Evolutionary conservation across 2,797 vertebrate genomes (phyloP), one percentile per base, ranked within the genome.

Genomic region (Orestias chungarensis): DNA sequence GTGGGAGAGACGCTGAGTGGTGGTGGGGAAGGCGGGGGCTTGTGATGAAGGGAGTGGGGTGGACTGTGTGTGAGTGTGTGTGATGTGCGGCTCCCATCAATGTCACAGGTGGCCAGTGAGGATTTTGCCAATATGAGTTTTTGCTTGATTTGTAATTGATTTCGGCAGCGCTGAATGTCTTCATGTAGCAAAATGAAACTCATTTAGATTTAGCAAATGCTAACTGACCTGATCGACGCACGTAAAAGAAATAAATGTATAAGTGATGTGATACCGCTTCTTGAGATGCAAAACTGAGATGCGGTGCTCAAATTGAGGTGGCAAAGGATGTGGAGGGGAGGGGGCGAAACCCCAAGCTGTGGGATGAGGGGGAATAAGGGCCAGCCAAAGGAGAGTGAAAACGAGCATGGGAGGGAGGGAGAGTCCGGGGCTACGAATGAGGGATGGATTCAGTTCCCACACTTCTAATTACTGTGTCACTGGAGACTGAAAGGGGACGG

Each of bases 381-480:
- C 27, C 55, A 86, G 77, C 46, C n/a, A 86, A 64, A 86, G 78
- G 76, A 84, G 81, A 83, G 76, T 23, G 12, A 20, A 54, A 74
- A 76, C 43, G 44, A 71, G 72, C 66, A 57, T 43, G 82, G 82
- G 86, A 82, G 84, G 85, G 73, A 64, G 84, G 82, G 86, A 84
- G 84, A 84, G 84, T 82, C 81, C 71, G 76, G 86, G 92, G 87
- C 80, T 93, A 87, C 68, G 76, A 93, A 90, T 90, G 90, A 89
- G 76, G 78, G 78, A 78, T 71, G 64, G 74, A 93, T 93, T 93
- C 70, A 66, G 95, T 95, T 96, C 96, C 95, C 96, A 95, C 95
- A 95, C 95, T 95, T 94, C 88, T 94, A 93, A 95, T 95, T 94
- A 94, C 93, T 82, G 93, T 95, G 95, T 96, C 96, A 96, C 79